Base-by-base conservation (phyloP, 2,888 invertebrate genomes). In the Eupithecia exiguata region DNA sequence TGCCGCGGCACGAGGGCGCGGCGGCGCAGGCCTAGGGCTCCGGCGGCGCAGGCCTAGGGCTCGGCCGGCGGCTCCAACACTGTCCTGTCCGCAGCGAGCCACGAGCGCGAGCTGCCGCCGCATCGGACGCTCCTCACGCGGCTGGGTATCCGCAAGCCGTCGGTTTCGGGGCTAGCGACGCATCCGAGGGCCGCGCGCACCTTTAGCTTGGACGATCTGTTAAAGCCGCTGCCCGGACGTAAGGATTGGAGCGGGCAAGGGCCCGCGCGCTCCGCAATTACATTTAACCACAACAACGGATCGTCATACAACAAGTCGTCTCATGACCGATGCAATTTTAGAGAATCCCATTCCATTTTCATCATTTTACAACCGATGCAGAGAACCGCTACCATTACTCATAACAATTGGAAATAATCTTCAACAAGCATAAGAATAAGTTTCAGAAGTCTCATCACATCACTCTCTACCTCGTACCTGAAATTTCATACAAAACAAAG, bases 161-260 rank as follows among this genome's bases (percentile, higher is more conserved):
- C 97, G 92, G 96, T 97, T 95, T 95, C 97, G 94, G 97, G 97
- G 95, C 96, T 97, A 94, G 96, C 96, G 96, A 95, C 96, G 94
- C 92, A 88, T 95, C 95, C 96, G 92, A 95, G 95, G 86, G 96
- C 96, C 92, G 96, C 96, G 92, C 96, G 97, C 95, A 97, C 97
- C 92, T 97, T 97, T 96, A 97, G 97, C 96, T 96, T 97, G 95
- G 97, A 97, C 96, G 97, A 97, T 96, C 96, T 97, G 94, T 96
- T 97, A 95, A 96, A 97, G 95, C 96, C 97, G 94, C 96, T 96
- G 95, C 96, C 96, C 92, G 96, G 96, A 96, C 97, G 97, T 97
- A 97, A 97, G 96, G 96, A 93, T 89, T 88, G 93, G 92, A 92
- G 92, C 89, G 88, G 84, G 85, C 74, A 80, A 81, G 80, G 77